phyloP scores from a whole-genome alignment of 2,113 vertebrate species.

The Camelus dromedarius region DNA sequence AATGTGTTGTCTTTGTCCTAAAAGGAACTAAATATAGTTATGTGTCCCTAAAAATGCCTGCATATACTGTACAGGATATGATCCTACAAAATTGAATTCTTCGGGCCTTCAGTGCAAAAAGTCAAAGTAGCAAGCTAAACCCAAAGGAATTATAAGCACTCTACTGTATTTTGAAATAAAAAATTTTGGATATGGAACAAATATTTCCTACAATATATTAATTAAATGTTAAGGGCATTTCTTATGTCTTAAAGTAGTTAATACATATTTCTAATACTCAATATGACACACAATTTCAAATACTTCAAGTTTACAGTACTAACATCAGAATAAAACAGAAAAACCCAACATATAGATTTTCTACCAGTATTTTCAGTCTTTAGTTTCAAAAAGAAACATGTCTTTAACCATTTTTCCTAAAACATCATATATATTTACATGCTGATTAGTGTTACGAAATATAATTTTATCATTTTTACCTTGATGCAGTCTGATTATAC shows the following conservation, averaged over 20 bases:
- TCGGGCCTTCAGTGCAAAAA: not conserved
- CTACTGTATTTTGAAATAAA: not conserved
- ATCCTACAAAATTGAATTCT: not conserved
- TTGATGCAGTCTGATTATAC: constrained; percentile 83
- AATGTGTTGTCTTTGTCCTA: not conserved
- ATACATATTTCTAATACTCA: not conserved
- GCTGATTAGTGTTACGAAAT: not conserved
- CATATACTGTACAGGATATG: not conserved
- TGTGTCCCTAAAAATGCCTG: not conserved
- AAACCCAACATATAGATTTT: not conserved
- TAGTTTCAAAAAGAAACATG: not conserved
- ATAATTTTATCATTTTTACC: constrained; percentile 83
- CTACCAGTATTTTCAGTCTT: not conserved
- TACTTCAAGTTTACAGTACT: not conserved
- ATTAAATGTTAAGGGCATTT: not conserved
- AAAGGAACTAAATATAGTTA: not conserved
- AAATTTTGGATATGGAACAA: not conserved
- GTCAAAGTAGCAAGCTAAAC: not conserved
- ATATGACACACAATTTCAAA: not conserved
- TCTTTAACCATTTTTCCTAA: not conserved
- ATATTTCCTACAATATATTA: not conserved
- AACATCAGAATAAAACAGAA: not conserved
- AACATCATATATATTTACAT: not conserved
- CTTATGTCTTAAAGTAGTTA: not conserved
- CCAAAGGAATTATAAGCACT: not conserved